Evolutionary conservation across 2,888 invertebrate species (phyloP).

Genomic region (Adela reaumurella): DNA sequence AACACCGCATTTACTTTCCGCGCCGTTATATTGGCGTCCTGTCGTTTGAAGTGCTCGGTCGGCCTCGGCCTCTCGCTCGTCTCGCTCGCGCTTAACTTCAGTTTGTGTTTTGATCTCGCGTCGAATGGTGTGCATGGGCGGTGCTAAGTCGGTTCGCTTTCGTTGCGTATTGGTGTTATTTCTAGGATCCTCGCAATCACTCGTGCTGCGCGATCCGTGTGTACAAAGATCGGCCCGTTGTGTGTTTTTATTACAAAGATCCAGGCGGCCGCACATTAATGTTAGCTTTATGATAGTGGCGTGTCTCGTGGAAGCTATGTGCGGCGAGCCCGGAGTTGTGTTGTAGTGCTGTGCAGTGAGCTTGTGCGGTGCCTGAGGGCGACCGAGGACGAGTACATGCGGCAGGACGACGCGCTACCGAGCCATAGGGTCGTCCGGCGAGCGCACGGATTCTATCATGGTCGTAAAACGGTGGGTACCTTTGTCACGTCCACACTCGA

Average conservation of each 20-base stretch:
- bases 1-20: neutral
- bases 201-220: neutral
- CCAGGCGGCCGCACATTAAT: neutral
- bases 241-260: neutral
- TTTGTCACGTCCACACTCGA: no score
- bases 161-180: neutral
- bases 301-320: neutral
- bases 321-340: neutral
- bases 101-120: neutral
- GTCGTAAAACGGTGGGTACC: conserved; percentile 53
- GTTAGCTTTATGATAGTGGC: neutral
- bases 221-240: neutral
- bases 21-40: neutral
- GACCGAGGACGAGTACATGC: neutral
- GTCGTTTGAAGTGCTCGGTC: neutral
- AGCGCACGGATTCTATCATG: conserved; percentile 57
- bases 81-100: neutral
- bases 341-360: neutral
- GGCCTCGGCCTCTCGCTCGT: no score
- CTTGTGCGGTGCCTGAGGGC: neutral
- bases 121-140: neutral
- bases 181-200: neutral
- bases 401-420: conserved; percentile 15
- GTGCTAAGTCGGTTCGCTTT: neutral
- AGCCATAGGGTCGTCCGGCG: conserved; percentile 57